Percentiles rank a stretch among this genome's conserved stretches.
These are phyloP conservation scores for Leptinotarsa rubiginosa DNA, from an alignment of 2,888 invertebrate species.

Conservation along the genomic window DNA sequence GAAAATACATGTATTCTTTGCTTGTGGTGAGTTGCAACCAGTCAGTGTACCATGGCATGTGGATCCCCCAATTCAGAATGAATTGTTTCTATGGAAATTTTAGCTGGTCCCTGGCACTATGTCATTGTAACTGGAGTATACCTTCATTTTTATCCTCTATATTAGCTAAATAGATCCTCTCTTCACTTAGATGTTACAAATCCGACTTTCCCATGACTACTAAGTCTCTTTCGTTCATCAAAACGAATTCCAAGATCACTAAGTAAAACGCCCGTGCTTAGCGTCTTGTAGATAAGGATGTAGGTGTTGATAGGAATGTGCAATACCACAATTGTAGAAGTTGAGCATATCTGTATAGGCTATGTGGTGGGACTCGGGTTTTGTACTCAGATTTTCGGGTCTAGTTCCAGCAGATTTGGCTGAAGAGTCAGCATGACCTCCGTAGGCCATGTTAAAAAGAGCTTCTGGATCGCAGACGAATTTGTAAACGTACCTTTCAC, in stretches of 20 bases:
- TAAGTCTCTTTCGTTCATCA: no score
- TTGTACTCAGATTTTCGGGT: conserved; percentile 61
- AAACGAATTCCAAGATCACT: conserved; percentile 22
- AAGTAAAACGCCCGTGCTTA: conserved; percentile 56
- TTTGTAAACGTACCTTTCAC: conserved; percentile 96
- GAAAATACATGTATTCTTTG: no score
- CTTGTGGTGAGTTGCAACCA: no score
- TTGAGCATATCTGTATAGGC: conserved; percentile 67
- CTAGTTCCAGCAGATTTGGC: conserved; percentile 53
- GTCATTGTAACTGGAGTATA: no score
- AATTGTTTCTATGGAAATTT: no score
- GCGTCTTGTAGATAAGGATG: conserved; percentile 63
- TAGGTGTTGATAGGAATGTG: conserved; percentile 64
- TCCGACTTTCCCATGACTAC: no score
- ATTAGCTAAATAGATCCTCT: no score
- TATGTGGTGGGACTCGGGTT: conserved; percentile 61
- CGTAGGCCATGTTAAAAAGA: conserved; percentile 85
- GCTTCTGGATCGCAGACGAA: conserved; percentile 96
- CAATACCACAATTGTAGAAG: conserved; percentile 65
- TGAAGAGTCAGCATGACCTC: conserved; percentile 54
- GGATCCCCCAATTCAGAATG: no score
- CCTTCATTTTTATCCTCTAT: no score
- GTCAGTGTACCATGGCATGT: no score
- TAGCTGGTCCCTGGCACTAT: no score
- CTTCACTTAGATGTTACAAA: no score